These are phyloP conservation scores for Acanthoscelides obtectus DNA, from an alignment of 2,888 invertebrate genomes.

Conservation along the genomic window DNA sequence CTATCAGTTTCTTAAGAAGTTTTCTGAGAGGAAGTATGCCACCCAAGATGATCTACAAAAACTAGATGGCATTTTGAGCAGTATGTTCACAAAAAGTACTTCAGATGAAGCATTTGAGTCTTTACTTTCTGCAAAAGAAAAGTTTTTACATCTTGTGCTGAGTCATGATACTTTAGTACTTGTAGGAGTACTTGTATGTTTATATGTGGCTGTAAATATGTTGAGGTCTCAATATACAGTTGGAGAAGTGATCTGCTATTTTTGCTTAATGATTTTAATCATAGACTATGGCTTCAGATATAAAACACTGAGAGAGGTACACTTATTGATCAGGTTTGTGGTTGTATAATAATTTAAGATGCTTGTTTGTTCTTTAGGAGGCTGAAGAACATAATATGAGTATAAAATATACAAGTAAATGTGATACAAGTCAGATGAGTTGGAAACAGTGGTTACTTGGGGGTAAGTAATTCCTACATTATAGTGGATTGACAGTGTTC, in stretches of 20 bases:
- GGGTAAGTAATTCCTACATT: constrained; percentile 21
- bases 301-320: constrained; percentile 23
- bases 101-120: constrained; percentile 17
- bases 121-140: constrained; percentile 14
- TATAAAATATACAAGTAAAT: constrained; percentile 21
- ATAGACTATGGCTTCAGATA: constrained; percentile 26
- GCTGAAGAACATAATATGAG: constrained; percentile 26
- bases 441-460: constrained; percentile 23
- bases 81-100: constrained; percentile 16
- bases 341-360: no score
- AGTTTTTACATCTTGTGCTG: constrained; percentile 15
- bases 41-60: constrained; percentile 20
- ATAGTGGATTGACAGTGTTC: neutral
- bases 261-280: constrained; percentile 20
- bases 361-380: constrained; percentile 19
- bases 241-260: constrained; percentile 23
- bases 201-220: constrained; percentile 22
- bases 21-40: constrained; percentile 14
- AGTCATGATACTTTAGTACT: constrained; percentile 18
- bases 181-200: constrained; percentile 11
- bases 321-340: neutral
- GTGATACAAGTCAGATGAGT: constrained; percentile 24
- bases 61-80: constrained; percentile 25
- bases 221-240: constrained; percentile 23
- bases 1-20: constrained; percentile 21